phyloP scores from a whole-genome alignment of 2,888 invertebrate species.

The Neoscelio sp. region DNA sequence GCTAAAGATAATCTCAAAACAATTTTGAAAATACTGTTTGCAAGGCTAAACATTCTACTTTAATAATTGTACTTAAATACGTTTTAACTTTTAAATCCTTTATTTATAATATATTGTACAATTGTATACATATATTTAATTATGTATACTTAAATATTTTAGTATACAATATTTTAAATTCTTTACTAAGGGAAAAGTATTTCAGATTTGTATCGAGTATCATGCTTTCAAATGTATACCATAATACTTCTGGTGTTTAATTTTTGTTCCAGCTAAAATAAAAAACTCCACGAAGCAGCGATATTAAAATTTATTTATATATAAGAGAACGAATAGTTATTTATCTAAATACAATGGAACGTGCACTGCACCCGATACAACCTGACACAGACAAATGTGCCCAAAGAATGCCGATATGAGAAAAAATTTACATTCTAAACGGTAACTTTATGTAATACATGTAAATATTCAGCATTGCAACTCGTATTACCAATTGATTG shows the following conservation, averaged over 20 bases:
- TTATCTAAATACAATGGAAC: slow-evolving; percentile 35
- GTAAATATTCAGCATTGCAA: slow-evolving; percentile 43
- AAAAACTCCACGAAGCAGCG: slow-evolving; percentile 13
- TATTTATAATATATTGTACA: no score
- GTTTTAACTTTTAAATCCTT: no score
- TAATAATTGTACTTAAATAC: no score
- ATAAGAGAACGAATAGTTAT: slow-evolving; percentile 22
- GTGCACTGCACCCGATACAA: slow-evolving; percentile 36
- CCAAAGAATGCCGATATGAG: slow-evolving; percentile 41
- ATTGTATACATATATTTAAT: no score
- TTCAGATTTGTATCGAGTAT: background rate
- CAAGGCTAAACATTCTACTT: no score
- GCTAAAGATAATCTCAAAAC: no score
- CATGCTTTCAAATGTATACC: no score
- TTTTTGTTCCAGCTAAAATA: slow-evolving; percentile 33
- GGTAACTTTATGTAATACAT: slow-evolving; percentile 51
- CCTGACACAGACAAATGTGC: slow-evolving; percentile 42
- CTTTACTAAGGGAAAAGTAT: no score
- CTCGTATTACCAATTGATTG: slow-evolving; percentile 39
- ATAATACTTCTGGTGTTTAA: no score
- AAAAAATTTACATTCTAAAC: slow-evolving; percentile 52
- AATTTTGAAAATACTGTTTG: no score
- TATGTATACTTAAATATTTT: no score
- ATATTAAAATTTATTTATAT: slow-evolving; percentile 36
- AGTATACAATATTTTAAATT: no score